Percentiles rank a stretch among this genome's conserved stretches.
Evolutionary conservation across 2,888 invertebrate species (phyloP).

Genomic region (Ormyrus labotus): DNA sequence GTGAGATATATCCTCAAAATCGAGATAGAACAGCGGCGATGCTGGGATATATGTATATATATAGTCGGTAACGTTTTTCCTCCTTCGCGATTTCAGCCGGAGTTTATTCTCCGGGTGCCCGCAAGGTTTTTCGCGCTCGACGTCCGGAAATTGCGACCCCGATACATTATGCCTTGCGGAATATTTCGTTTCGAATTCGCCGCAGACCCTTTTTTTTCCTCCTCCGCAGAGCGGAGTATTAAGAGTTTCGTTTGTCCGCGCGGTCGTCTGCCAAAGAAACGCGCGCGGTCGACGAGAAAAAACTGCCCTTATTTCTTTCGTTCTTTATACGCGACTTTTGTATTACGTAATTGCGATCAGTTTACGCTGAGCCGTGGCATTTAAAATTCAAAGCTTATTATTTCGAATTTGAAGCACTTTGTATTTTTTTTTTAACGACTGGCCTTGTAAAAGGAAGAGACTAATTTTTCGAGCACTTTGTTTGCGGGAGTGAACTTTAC

Average conservation of each 20-base stretch:
- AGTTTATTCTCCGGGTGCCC: constrained; percentile 43
- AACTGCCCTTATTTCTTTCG: neutral
- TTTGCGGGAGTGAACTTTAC: neutral
- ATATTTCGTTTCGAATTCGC: constrained; percentile 46
- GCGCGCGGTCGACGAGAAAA: neutral
- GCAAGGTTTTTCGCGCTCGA: neutral
- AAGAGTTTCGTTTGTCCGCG: constrained; percentile 9
- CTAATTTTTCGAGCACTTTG: too few species aligned
- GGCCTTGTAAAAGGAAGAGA: too few species aligned
- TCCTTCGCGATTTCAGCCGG: neutral
- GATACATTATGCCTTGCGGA: constrained; percentile 44
- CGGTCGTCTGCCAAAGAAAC: constrained; percentile 13
- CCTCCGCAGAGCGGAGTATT: neutral
- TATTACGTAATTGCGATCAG: neutral
- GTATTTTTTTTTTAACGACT: neutral
- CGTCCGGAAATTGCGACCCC: constrained; percentile 52
- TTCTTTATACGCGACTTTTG: neutral
- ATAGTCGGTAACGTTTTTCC: constrained; percentile 2
- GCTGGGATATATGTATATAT: neutral
- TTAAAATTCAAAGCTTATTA: too few species aligned
- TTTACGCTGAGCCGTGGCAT: too few species aligned
- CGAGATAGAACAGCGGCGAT: too few species aligned
- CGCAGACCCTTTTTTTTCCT: constrained; percentile 19
- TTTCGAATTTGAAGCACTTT: neutral
- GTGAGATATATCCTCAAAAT: neutral